Conservation (phyloP, 2,113 vertebrate genomes). For the Plotosus lineatus region DNA sequence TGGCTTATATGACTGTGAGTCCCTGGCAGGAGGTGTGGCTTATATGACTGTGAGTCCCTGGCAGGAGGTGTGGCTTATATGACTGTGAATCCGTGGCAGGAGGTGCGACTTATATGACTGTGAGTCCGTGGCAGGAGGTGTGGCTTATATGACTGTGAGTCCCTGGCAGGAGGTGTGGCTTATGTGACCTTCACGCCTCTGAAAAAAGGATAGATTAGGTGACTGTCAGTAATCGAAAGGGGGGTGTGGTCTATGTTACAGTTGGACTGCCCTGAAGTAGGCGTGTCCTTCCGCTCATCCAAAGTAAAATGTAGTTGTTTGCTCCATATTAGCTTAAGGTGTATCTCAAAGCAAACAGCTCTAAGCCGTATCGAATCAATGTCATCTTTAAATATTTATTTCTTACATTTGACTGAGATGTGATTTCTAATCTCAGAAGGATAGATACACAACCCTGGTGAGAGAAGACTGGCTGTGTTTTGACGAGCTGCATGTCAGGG, state of each 20-base stretch:
- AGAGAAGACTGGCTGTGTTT: constrained; percentile 24
- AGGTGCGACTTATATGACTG: no score
- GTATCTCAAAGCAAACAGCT: neutral
- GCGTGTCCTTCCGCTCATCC: neutral
- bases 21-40: neutral
- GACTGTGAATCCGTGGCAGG: no score
- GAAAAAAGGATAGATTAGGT: no score
- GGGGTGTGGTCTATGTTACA: neutral
- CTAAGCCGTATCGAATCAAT: neutral
- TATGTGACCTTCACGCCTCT: no score
- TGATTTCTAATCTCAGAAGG: neutral
- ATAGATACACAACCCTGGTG: neutral
- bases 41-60: neutral
- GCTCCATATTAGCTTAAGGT: neutral
- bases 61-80: neutral
- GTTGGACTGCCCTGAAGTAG: neutral
- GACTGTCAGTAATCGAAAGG: neutral
- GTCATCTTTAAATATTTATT: constrained; percentile 11
- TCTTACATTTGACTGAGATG: constrained; percentile 9
- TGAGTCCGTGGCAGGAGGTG: neutral
- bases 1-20: neutral
- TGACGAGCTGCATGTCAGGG: constrained; percentile 26
- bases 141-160: neutral
- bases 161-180: neutral
- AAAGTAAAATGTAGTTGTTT: neutral